These are phyloP conservation scores for Harpagus bidentatus DNA, from an alignment of 2,113 vertebrate genomes.

Conservation along the genomic window DNA sequence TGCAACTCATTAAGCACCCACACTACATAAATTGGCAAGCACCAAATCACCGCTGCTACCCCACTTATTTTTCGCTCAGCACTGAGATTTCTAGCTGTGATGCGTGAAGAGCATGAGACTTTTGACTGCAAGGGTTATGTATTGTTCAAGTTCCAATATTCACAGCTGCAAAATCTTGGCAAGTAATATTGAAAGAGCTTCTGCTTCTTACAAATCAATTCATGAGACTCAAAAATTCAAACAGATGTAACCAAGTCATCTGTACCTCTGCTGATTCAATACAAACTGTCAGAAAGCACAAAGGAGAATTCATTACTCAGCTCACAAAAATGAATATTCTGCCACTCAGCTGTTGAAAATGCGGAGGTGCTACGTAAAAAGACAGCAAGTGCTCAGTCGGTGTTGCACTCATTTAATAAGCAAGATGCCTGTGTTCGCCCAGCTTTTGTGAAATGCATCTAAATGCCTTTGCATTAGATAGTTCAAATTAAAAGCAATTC, in stretches of 20 bases:
- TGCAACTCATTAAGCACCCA: not conserved
- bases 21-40: not conserved
- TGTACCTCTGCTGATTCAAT: slow-evolving; percentile 41
- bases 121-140: not conserved
- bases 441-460: not conserved
- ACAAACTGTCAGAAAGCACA: not conserved
- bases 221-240: not conserved
- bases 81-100: not conserved
- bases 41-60: not conserved
- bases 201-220: slow-evolving; percentile 29
- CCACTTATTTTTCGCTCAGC: not conserved
- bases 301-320: slow-evolving; percentile 20
- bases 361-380: not conserved
- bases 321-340: slow-evolving; percentile 10
- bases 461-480: not conserved
- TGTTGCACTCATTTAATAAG: not conserved
- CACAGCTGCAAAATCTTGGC: slow-evolving; percentile 38
- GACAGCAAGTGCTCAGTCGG: not conserved
- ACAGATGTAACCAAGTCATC: not conserved
- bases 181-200: not conserved
- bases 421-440: not conserved
- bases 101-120: not conserved
- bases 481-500: not conserved
- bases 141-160: slow-evolving; percentile 18
- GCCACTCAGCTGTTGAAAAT: not conserved